Evolutionary conservation across 2,797 vertebrate genomes (phyloP).

Genomic region (Mionectes olivaceus): DNA sequence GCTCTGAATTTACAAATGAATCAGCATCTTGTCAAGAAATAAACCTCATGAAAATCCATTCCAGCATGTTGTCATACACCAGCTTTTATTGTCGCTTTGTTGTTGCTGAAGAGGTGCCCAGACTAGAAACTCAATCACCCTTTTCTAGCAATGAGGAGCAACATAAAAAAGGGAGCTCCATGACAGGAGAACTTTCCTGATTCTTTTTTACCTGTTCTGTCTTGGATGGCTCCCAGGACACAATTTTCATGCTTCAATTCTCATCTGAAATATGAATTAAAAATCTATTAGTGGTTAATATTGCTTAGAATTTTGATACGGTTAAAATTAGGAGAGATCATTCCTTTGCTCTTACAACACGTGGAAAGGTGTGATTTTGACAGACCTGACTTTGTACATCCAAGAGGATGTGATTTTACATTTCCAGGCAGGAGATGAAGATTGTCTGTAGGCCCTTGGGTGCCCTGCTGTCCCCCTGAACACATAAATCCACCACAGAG

Average conservation of each 20-base stretch:
- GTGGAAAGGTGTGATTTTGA: neutral
- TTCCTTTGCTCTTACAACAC: neutral
- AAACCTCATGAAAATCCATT: neutral
- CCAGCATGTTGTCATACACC: neutral
- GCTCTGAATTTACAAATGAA: conserved; percentile 23
- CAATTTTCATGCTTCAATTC: neutral
- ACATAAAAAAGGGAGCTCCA: neutral
- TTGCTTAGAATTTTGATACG: neutral
- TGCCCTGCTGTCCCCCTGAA: neutral
- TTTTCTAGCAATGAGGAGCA: neutral
- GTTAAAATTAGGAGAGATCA: neutral
- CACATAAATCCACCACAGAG: neutral
- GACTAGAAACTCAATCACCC: neutral
- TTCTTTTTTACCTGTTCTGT: neutral
- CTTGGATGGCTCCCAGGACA: neutral
- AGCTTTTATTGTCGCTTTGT: neutral
- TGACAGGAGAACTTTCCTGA: neutral
- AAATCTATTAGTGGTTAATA: neutral
- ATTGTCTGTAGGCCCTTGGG: neutral
- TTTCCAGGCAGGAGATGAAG: neutral
- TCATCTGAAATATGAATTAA: neutral
- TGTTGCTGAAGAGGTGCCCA: neutral
- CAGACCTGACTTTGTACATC: neutral
- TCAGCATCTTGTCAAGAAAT: neutral
- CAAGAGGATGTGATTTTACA: neutral